These are phyloP conservation scores for Erebia aethiops DNA, from an alignment of 2,888 invertebrate species.

Conservation along the genomic window DNA sequence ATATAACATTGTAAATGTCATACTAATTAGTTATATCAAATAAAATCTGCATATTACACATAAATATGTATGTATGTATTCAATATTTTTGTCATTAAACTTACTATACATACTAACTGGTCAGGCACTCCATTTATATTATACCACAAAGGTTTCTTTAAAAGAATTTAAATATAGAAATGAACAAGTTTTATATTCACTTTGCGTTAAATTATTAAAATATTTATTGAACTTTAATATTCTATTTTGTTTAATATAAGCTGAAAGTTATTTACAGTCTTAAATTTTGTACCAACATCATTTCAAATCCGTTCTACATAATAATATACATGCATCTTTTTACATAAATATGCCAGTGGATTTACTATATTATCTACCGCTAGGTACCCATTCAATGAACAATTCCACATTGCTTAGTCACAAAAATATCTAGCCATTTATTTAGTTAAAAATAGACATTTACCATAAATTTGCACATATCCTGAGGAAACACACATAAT, in stretches of 20 bases:
- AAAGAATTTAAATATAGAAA: conserved; percentile 10
- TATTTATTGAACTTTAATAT: conserved; percentile 39
- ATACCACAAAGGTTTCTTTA: conserved; percentile 2
- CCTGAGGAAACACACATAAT: conserved; percentile 76
- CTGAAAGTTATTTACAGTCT: conserved; percentile 71
- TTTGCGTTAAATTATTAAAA: conserved; percentile 38
- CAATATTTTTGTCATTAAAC: conserved; percentile 16
- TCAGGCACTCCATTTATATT: conserved; percentile 24
- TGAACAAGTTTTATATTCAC: conserved; percentile 29
- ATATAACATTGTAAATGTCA: conserved; percentile 13
- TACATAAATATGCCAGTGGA: conserved; percentile 59
- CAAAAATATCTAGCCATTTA: conserved; percentile 77
- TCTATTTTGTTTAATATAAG: conserved; percentile 41
- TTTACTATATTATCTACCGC: conserved; percentile 64
- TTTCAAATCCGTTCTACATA: conserved; percentile 58
- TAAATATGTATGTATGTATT: conserved; percentile 16
- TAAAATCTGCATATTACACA: conserved; percentile 21
- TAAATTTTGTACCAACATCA: conserved; percentile 76
- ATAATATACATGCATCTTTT: conserved; percentile 60
- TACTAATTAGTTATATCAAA: conserved; percentile 19
- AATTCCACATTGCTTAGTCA: conserved; percentile 74
- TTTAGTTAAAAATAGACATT: conserved; percentile 77
- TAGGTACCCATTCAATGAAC: conserved; percentile 73
- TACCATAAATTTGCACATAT: conserved; percentile 71
- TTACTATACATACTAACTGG: conserved; percentile 25